phyloP scores from a whole-genome alignment of 2,113 vertebrate genomes.

The Amblyopsis rosae region DNA sequence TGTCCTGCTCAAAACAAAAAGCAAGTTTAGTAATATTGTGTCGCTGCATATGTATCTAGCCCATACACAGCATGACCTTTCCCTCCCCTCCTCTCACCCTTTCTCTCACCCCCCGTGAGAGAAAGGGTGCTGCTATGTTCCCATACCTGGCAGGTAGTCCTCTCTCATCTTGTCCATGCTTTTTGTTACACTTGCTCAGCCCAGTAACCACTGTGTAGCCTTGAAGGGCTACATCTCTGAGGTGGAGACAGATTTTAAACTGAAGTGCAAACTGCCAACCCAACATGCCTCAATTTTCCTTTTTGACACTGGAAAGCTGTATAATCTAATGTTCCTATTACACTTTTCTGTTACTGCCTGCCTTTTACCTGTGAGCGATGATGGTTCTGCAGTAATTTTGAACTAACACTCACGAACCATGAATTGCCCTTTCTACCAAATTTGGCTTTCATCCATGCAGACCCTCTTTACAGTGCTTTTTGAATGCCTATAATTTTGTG shows the following conservation, averaged over 20 bases:
- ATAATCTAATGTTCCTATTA: slow-evolving; percentile 12
- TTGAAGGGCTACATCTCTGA: slow-evolving; percentile 21
- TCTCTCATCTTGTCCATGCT: slow-evolving; percentile 18
- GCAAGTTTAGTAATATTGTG: slow-evolving; percentile 22
- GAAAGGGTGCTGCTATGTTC: slow-evolving; percentile 22
- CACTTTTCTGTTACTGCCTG: slow-evolving; percentile 15
- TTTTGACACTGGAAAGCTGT: slow-evolving; percentile 17
- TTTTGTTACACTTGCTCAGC: slow-evolving; percentile 13
- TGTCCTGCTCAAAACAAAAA: slow-evolving; percentile 1
- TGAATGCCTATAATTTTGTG: slow-evolving; percentile 24
- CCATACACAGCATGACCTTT: slow-evolving; percentile 12
- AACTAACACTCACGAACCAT: slow-evolving; percentile 18
- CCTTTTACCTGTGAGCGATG: slow-evolving; percentile 14
- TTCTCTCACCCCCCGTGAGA: slow-evolving; percentile 21
- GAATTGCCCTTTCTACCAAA: slow-evolving; percentile 10
- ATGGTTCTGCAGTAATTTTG: slow-evolving; percentile 9
- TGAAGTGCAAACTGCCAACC: slow-evolving; percentile 12
- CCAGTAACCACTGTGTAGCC: slow-evolving; percentile 8
- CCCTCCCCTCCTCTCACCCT: slow-evolving; percentile 24
- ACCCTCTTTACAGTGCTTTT: slow-evolving; percentile 13
- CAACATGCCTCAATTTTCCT: neutral
- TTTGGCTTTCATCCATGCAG: slow-evolving; percentile 27
- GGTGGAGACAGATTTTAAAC: slow-evolving; percentile 8
- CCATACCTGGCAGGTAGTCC: slow-evolving; percentile 22
- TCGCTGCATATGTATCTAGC: slow-evolving; percentile 11